Percentiles rank a stretch among this genome's conserved stretches.
Evolutionary conservation across 2,113 vertebrate species (phyloP).

Genomic region (Entelurus aequoreus): DNA sequence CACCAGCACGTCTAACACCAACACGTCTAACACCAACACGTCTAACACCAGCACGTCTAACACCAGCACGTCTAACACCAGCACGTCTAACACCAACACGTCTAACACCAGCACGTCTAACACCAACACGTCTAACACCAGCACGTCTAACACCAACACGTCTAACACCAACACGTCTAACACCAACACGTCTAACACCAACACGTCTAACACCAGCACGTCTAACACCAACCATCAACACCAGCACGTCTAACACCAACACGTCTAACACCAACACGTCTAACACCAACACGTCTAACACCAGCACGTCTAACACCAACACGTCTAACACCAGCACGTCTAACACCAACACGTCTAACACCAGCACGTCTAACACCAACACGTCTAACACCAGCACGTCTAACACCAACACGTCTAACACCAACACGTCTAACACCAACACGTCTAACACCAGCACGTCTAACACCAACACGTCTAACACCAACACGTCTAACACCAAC

Average conservation of each 20-base stretch:
- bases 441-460: constrained; percentile 12
- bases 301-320: constrained; percentile 1
- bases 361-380: constrained; percentile 1
- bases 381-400: constrained; percentile 21
- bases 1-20: constrained; percentile 7
- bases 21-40: too few relatives aligned
- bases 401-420: too few relatives aligned
- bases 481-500: too few relatives aligned
- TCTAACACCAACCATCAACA: too few relatives aligned
- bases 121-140: too few relatives aligned
- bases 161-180: too few relatives aligned
- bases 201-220: constrained; percentile 13
- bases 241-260: constrained; percentile 1
- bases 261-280: too few relatives aligned
- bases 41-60: constrained; percentile 25
- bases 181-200: constrained; percentile 21
- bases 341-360: too few relatives aligned
- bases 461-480: too few relatives aligned
- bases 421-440: too few relatives aligned
- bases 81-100: too few relatives aligned
- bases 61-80: constrained; percentile 21
- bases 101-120: constrained; percentile 17
- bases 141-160: too few relatives aligned
- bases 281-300: constrained; percentile 26
- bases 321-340: constrained; percentile 21